Conservation (phyloP, 2,888 invertebrate species). For the Xiphydria camelus region DNA sequence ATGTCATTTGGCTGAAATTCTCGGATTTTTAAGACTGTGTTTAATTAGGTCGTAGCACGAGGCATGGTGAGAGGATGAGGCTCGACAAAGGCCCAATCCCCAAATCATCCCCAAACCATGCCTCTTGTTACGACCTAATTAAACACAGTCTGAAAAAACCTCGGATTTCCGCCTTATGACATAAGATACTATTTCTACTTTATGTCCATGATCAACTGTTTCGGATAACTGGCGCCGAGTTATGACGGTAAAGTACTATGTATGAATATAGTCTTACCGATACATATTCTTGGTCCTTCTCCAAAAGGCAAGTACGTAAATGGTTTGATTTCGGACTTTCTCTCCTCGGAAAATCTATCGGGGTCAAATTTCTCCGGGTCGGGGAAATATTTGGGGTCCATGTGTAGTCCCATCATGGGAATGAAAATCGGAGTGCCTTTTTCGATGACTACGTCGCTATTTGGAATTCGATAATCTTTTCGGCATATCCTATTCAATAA, state of each 20-base stretch:
- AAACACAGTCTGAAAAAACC: too few species aligned
- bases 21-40: too few species aligned
- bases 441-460: conserved; percentile 40
- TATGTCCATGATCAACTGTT: neutral
- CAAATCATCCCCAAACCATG: too few species aligned
- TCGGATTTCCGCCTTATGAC: too few species aligned
- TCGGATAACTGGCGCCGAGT: neutral
- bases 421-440: conserved; percentile 49
- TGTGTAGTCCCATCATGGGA: conserved; percentile 53
- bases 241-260: neutral
- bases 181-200: too few species aligned
- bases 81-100: too few species aligned
- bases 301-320: conserved; percentile 55
- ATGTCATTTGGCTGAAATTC: too few species aligned
- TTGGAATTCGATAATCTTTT: conserved; percentile 46
- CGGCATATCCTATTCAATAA: conserved; percentile 46
- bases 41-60: too few species aligned
- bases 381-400: conserved; percentile 56
- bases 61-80: too few species aligned
- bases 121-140: too few species aligned
- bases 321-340: conserved; percentile 38
- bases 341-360: conserved; percentile 53
- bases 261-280: conserved; percentile 45
- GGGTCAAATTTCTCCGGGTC: conserved; percentile 57
- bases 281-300: conserved; percentile 56